phyloP scores from a whole-genome alignment of 2,888 invertebrate genomes.

The Shargacucullia verbasci region DNA sequence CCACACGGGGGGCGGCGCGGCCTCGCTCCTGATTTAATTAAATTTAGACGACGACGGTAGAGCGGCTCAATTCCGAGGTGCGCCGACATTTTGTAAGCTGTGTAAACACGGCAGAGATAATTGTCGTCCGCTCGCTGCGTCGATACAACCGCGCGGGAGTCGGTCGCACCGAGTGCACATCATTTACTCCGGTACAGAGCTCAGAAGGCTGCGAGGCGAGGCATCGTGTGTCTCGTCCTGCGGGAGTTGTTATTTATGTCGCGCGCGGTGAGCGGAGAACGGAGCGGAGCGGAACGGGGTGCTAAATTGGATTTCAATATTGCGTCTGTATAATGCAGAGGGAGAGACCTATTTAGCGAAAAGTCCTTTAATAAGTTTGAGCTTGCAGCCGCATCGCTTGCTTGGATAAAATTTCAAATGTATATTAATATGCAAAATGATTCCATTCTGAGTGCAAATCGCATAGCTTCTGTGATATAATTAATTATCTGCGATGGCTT shows the following conservation, averaged over 20 bases:
- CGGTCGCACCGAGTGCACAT: neutral
- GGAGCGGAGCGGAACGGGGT: constrained; percentile 9
- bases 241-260: constrained; percentile 13
- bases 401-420: neutral
- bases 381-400: neutral
- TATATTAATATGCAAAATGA: neutral
- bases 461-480: neutral
- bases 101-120: neutral
- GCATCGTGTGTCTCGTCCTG: neutral
- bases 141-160: neutral
- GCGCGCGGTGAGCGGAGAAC: constrained; percentile 21
- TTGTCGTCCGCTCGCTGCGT: neutral
- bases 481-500: neutral
- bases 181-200: neutral
- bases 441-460: neutral
- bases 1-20: constrained; percentile 35
- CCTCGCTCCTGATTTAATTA: constrained; percentile 43
- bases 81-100: constrained; percentile 1
- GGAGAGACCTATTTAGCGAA: constrained; percentile 48
- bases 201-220: neutral
- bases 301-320: constrained; percentile 58
- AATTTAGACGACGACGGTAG: constrained; percentile 44
- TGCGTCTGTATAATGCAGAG: constrained; percentile 35
- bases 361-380: constrained; percentile 29
- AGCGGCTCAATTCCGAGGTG: neutral